Evolutionary conservation across 2,888 invertebrate genomes (phyloP).

Genomic region (Plagiodera versicolora): DNA sequence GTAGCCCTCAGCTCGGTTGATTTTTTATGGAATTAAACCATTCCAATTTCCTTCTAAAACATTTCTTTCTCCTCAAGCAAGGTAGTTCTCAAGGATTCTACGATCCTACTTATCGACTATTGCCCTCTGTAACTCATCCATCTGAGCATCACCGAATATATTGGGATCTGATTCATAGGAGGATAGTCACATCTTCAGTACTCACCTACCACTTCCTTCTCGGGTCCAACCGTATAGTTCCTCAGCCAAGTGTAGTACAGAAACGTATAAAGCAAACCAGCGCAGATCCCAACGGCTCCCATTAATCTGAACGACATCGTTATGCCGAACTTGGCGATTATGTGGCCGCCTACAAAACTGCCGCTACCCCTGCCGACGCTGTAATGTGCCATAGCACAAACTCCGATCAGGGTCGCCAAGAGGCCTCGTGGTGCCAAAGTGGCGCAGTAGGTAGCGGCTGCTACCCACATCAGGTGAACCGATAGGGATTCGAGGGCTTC

Average conservation of each 20-base stretch:
- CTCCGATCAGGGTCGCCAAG: conserved; percentile 83
- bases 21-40: no score
- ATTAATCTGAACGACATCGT: conserved; percentile 77
- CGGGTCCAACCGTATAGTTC: conserved; percentile 61
- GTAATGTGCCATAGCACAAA: conserved; percentile 86
- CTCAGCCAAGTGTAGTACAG: conserved; percentile 74
- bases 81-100: no score
- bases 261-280: conserved; percentile 70
- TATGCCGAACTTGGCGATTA: conserved; percentile 76
- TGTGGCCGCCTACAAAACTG: conserved; percentile 76
- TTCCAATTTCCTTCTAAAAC: no score
- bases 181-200: conserved; percentile 10
- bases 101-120: no score
- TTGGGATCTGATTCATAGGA: no score
- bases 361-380: conserved; percentile 84
- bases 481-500: conserved; percentile 85
- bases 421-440: conserved; percentile 81
- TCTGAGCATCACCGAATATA: no score
- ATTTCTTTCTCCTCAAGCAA: no score
- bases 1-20: no score
- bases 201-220: conserved; percentile 29
- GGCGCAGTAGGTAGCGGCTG: conserved; percentile 85
- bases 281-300: conserved; percentile 72
- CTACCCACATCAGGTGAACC: conserved; percentile 88
- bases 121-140: no score